phyloP scores from a whole-genome alignment of 2,113 vertebrate species.

The Eulemur macaco region DNA sequence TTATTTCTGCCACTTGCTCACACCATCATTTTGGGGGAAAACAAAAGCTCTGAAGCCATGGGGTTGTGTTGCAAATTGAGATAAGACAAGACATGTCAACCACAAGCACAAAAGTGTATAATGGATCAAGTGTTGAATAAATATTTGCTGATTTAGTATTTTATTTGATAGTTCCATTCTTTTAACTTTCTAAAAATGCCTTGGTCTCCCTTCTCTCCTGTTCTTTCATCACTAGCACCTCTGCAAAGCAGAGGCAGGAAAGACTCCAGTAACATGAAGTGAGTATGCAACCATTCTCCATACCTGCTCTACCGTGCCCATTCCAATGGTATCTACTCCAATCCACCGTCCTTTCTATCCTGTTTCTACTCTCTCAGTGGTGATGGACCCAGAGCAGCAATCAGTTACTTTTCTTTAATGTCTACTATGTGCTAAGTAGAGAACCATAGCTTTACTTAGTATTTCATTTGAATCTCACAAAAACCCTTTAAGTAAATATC shows the following conservation, averaged over 20 bases:
- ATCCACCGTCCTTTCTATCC: neutral
- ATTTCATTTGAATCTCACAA: neutral
- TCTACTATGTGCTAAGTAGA: neutral
- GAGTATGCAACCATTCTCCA: rapidly evolving
- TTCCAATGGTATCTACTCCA: neutral
- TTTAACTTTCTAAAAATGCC: neutral
- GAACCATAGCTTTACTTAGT: neutral
- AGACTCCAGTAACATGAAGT: rapidly evolving
- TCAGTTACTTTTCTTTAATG: neutral
- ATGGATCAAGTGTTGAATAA: neutral
- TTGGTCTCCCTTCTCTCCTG: neutral
- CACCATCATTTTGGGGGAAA: neutral
- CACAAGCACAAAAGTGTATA: neutral
- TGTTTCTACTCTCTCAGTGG: neutral
- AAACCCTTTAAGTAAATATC: neutral
- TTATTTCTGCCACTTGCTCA: neutral
- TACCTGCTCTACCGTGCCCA: rapidly evolving
- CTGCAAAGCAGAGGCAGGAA: neutral
- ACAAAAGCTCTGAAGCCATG: neutral
- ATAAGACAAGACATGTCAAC: neutral
- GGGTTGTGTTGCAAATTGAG: neutral
- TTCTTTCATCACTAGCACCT: neutral
- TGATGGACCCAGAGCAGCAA: neutral
- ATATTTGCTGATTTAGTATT: neutral
- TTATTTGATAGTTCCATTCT: neutral